Conservation (phyloP, 2,888 invertebrate genomes). For the Sturmia bella region DNA sequence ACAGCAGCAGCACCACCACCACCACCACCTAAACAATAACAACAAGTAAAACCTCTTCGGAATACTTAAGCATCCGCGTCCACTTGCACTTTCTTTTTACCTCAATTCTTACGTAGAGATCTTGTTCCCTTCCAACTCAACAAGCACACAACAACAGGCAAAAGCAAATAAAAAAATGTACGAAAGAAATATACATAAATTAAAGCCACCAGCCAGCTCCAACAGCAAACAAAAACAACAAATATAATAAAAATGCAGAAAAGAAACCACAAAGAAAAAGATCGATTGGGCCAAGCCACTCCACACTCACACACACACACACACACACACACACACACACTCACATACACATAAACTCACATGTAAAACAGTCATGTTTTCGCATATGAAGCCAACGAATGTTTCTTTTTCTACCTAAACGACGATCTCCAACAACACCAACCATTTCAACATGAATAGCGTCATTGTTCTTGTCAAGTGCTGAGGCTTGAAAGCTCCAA, state of each 20-base stretch:
- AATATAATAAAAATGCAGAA: neutral
- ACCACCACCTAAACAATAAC: neutral
- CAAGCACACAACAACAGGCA: conserved; percentile 16
- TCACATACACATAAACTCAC: conserved; percentile 15
- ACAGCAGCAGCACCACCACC: neutral
- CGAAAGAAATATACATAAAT: conserved; percentile 8
- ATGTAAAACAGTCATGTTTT: neutral
- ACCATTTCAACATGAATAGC: conserved; percentile 31
- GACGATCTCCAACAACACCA: conserved; percentile 16
- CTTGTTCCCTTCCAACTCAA: conserved; percentile 45
- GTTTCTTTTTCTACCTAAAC: conserved; percentile 7
- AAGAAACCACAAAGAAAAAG: conserved; percentile 37
- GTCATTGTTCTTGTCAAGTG: conserved; percentile 56
- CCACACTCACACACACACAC: neutral
- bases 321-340: neutral
- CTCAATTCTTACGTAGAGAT: conserved; percentile 71
- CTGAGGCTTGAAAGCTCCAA: conserved; percentile 13
- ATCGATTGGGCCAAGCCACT: conserved; percentile 44
- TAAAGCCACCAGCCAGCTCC: conserved; percentile 39
- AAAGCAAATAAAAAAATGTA: conserved; percentile 11
- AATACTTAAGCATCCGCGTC: conserved; percentile 80
- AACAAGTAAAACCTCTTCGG: conserved; percentile 73
- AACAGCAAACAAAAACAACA: conserved; percentile 29
- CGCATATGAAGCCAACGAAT: too few species aligned
- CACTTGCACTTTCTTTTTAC: conserved; percentile 81